Evolutionary conservation across 2,113 vertebrate species (phyloP), one percentile per base, ranked within the genome.

Genomic region (Forbesichthys agassizii): DNA sequence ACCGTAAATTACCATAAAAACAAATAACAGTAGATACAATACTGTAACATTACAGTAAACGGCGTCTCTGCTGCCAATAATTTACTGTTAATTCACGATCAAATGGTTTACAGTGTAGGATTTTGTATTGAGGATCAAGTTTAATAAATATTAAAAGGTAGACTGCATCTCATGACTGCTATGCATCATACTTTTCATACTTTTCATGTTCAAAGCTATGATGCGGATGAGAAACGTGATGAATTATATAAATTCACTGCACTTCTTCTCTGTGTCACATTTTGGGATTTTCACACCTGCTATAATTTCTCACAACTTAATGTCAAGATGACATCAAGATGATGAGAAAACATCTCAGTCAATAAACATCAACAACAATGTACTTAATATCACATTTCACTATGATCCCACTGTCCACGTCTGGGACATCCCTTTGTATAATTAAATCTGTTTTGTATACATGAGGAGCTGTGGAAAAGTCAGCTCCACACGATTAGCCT

Each of bases 371-470:
- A 8, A 81, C 16, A 11, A 56, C 68, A 53, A 74, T 8, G 4
- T 7, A 42, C 16, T 42, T 71, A 51, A 20, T 54, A 75, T 76
- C 58, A 70, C 46, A 77, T 72, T 67, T n/a, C 48, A 42, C 42
- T 76, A 36, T 57, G 70, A 68, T 1, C 4, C 64, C 71, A 65
- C 61, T 67, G 47, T 60, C 13, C 33, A 77, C 48, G 54, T 46
- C 77, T 89, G 88, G 82, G 81, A 71, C 66, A 74, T 69, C 78
- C 74, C 76, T 88, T 83, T 78, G 83, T 86, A 81, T 85, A 88
- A 89, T 90, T 88, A 88, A 83, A 88, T 88, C 73, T 77, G 68
- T 71, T 88, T 79, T 73, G 75, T 75, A 66, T 81, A 77, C 65
- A 66, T 77, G 75, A 77, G 53, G 53, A 54, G 55, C 74, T 33